Evolutionary conservation across 2,797 vertebrate species (phyloP).

Genomic region (Crenuchus spilurus): DNA sequence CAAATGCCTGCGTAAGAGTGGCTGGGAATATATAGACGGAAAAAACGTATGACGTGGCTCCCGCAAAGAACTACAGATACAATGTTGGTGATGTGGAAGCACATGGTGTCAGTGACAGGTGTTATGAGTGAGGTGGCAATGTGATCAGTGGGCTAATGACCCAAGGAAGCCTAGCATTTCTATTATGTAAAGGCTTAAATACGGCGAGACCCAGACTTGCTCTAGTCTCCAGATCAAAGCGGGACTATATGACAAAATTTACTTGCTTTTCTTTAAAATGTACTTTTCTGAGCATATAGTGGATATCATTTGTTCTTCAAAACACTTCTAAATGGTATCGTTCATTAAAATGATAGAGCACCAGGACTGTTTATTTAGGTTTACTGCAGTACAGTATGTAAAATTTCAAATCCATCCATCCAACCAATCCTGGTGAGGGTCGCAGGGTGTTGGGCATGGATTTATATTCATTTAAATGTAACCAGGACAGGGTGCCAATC

Average conservation of each 20-base stretch:
- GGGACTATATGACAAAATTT: too few relatives aligned
- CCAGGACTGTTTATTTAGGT: too few relatives aligned
- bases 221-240: neutral
- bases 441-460: too few relatives aligned
- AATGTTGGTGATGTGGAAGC: slow-evolving; percentile 33
- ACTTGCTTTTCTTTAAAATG: too few relatives aligned
- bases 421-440: too few relatives aligned
- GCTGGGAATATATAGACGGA: neutral
- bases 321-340: too few relatives aligned
- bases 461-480: too few relatives aligned
- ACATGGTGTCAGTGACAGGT: slow-evolving; percentile 44
- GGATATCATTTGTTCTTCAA: slow-evolving; percentile 9
- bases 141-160: neutral
- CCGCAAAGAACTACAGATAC: neutral
- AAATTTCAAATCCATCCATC: too few relatives aligned
- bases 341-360: too few relatives aligned
- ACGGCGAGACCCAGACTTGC: neutral
- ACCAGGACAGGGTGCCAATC: too few relatives aligned
- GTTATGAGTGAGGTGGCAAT: neutral
- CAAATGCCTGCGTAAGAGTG: neutral
- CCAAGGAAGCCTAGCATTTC: neutral
- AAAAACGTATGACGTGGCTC: slow-evolving; percentile 15
- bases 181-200: neutral
- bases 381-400: too few relatives aligned
- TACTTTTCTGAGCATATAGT: too few relatives aligned